Evolutionary conservation across 2,113 vertebrate genomes (phyloP).

Genomic region (Bagarius yarrelli): DNA sequence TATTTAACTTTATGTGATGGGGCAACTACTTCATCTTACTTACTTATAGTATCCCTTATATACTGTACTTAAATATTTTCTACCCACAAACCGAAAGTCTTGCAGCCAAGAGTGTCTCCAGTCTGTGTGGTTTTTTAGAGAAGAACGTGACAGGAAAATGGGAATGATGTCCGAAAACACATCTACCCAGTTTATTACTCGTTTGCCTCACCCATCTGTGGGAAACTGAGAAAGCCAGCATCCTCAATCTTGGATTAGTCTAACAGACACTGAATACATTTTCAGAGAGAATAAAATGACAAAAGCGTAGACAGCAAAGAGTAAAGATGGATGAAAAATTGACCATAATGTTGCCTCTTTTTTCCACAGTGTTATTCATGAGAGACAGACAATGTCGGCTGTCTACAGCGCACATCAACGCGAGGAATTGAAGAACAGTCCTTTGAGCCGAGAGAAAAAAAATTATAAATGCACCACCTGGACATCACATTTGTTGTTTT

Average conservation of each 20-base stretch:
- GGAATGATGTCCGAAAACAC: background rate
- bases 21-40: slow-evolving; percentile 14
- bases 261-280: slow-evolving; percentile 1
- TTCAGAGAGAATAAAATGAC: background rate
- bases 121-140: background rate
- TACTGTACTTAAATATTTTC: slow-evolving; percentile 1
- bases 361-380: slow-evolving; percentile 12
- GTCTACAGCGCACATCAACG: slow-evolving; percentile 11
- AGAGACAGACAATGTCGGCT: background rate
- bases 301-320: background rate
- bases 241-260: background rate
- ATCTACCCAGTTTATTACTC: background rate
- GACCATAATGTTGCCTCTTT: slow-evolving; percentile 10
- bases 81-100: slow-evolving; percentile 15
- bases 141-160: slow-evolving; percentile 22
- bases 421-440: slow-evolving; percentile 26
- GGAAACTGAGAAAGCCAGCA: background rate
- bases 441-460: slow-evolving; percentile 17
- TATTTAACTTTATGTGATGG: background rate
- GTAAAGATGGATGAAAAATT: slow-evolving; percentile 19
- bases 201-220: slow-evolving; percentile 25
- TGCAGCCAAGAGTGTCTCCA: slow-evolving; percentile 12
- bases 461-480: slow-evolving; percentile 43
- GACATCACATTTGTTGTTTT: slow-evolving; percentile 37
- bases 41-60: slow-evolving; percentile 21